These are phyloP conservation scores for Synanthedon andrenaeformis DNA, from an alignment of 2,888 invertebrate species.

Conservation along the genomic window DNA sequence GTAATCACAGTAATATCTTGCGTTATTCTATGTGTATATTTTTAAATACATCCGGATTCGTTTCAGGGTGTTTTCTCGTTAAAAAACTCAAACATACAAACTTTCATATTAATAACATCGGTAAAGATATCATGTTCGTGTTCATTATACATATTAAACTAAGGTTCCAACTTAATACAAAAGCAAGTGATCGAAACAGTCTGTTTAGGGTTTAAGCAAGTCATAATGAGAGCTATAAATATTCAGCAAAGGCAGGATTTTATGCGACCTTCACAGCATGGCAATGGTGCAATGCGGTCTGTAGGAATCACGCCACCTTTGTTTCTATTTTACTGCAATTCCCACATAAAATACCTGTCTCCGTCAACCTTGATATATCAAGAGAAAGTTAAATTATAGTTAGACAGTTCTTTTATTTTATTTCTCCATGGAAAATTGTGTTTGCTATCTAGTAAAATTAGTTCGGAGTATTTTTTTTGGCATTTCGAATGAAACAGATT, in stretches of 20 bases:
- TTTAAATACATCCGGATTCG: no score
- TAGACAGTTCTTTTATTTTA: not conserved
- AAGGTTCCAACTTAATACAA: not conserved
- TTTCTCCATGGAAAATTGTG: not conserved
- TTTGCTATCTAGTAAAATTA: not conserved
- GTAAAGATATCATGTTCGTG: no score
- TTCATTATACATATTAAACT: no score
- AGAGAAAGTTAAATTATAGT: constrained; percentile 1
- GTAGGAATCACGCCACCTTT: constrained; percentile 42
- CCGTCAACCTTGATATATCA: constrained; percentile 29
- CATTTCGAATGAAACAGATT: no score
- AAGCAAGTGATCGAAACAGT: not conserved
- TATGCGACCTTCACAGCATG: constrained; percentile 35
- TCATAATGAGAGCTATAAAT: not conserved
- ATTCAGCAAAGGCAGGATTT: constrained; percentile 28
- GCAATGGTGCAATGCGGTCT: constrained; percentile 53
- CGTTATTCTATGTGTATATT: no score
- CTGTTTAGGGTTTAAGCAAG: not conserved
- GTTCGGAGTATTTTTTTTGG: no score
- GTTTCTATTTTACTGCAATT: constrained; percentile 31
- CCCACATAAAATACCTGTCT: constrained; percentile 27
- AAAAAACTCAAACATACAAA: no score
- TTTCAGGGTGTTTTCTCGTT: no score
- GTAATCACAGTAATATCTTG: no score
- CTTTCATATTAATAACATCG: no score